Percentiles rank a stretch among this genome's conserved stretches.
Conservation (phyloP, 1,140 invertebrate genomes). For the Anoplophora glabripennis region DNA sequence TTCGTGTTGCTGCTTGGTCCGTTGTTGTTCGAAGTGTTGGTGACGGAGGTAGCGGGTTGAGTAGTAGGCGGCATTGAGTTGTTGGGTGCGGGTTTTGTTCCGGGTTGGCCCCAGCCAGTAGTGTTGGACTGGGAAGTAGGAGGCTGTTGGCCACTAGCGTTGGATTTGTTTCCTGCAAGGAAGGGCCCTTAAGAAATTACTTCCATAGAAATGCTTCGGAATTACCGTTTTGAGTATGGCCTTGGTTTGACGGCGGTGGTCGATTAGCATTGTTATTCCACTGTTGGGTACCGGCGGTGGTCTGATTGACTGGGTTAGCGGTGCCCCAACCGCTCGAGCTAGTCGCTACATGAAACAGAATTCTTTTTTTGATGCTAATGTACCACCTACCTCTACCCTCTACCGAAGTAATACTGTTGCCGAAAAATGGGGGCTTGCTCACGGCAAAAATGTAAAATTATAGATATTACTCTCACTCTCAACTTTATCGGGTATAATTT, state of each 20-base stretch:
- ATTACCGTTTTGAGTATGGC: slow-evolving; percentile 37
- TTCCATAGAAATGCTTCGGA: background rate
- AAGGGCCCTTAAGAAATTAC: background rate
- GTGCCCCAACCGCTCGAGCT: slow-evolving; percentile 57
- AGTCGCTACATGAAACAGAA: slow-evolving; percentile 46
- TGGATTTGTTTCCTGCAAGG: slow-evolving; percentile 44
- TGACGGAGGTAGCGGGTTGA: slow-evolving; percentile 24
- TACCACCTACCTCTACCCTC: no score
- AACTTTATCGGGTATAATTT: no score
- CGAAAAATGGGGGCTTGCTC: no score
- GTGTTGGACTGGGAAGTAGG: slow-evolving; percentile 38
- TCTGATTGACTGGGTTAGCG: slow-evolving; percentile 52
- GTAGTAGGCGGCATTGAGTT: slow-evolving; percentile 24
- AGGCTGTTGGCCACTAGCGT: slow-evolving; percentile 46
- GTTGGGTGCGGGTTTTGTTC: slow-evolving; percentile 28
- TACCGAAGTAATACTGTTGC: no score
- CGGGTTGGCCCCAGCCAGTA: slow-evolving; percentile 37
- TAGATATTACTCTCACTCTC: no score
- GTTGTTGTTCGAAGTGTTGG: slow-evolving; percentile 28
- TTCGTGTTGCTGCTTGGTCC: slow-evolving; percentile 59
- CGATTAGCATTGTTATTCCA: slow-evolving; percentile 61
- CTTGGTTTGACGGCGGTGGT: slow-evolving; percentile 54
- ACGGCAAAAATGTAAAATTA: no score
- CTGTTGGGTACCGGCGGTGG: slow-evolving; percentile 55
- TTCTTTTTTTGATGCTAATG: background rate